Base-by-base conservation (phyloP, 2,888 invertebrate species). In the Drosophila mulleri region DNA sequence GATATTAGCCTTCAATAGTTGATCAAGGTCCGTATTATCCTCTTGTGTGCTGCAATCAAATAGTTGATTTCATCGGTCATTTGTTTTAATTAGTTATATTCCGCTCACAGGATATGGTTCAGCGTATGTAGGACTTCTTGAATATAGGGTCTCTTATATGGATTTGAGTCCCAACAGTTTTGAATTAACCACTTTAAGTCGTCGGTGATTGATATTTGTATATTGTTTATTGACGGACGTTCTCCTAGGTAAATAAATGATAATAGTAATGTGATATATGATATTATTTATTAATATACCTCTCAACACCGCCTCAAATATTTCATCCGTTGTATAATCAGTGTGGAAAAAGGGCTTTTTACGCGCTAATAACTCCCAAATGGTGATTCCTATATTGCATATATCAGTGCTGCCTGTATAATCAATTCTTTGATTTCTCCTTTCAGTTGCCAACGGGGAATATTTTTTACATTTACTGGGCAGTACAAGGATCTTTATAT, bases 341-440 rank as follows among this genome's bases (percentile, higher is more conserved):
- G 29, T n/a, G n/a, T 29, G n/a, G 12, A 29, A 48, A 29, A 48
- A 48, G 6, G 14, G 29, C n/a, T 48, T 29, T 48, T 48, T 48
- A n/a, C 48, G 48, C 29, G 29, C n/a, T 48, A 48, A 26, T 26
- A 48, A 29, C n/a, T 48, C 29, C 48, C 48, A 48, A n/a, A 48
- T n/a, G 29, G 11, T 29, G 29, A n/a, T 11, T n/a, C 48, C 48
- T 1, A 48, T 29, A 12, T n/a, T n/a, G 9, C 9, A 37, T 37
- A 37, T 37, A 37, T 37, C 37, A 6, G 14, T 37, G 37, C 37
- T 14, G 8, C 29, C 29, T 29, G 29, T 8, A 29, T 29, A 29
- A 29, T 29, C 29, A 2, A 8, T 29, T 29, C 29, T 29, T 8
- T 29, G 8, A 29, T 9, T 9, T 29, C 8, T 29, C 0, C 29